Evolutionary conservation across 1,140 invertebrate genomes (phyloP).

Genomic region (Drosophila sechellia): DNA sequence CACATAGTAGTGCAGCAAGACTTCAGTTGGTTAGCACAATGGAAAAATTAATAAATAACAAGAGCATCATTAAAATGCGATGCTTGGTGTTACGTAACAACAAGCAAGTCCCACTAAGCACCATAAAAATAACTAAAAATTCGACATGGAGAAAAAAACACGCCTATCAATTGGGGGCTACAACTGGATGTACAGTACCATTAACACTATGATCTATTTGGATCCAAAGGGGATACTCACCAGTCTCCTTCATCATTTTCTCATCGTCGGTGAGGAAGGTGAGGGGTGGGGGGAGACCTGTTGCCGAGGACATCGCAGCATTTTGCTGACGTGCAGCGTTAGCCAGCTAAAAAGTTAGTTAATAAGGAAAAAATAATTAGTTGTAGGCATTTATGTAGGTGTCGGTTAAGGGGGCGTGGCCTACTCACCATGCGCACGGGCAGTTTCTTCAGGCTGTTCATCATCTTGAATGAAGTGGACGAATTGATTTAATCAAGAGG

Average conservation of each 20-base stretch:
- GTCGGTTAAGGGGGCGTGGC: conserved; percentile 11
- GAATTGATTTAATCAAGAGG: conserved; percentile 37
- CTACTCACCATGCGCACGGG: conserved; percentile 78
- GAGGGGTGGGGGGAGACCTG: conserved; percentile 85
- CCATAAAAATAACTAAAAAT: conserved; percentile 21
- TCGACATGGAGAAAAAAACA: conserved; percentile 20
- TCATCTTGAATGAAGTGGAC: conserved; percentile 53
- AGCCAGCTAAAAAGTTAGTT: conserved; percentile 53
- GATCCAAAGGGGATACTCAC: conserved; percentile 84
- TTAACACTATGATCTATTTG: background rate
- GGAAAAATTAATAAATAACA: conserved; percentile 23
- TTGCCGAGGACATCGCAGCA: conserved; percentile 66
- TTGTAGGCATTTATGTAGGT: background rate
- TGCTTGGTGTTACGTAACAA: conserved; percentile 42
- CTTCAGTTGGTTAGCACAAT: background rate
- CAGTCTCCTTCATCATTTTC: conserved; percentile 91
- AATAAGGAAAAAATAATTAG: conserved; percentile 5
- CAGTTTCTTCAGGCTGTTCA: conserved; percentile 82
- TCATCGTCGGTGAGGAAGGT: conserved; percentile 91
- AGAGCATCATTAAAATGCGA: conserved; percentile 14
- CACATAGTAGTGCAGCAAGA: background rate
- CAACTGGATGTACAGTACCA: background rate
- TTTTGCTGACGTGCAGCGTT: conserved; percentile 79
- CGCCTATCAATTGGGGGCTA: conserved; percentile 33
- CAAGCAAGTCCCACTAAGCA: conserved; percentile 14